Conservation (phyloP, 2,888 invertebrate species). For the Orthosia cruda region DNA sequence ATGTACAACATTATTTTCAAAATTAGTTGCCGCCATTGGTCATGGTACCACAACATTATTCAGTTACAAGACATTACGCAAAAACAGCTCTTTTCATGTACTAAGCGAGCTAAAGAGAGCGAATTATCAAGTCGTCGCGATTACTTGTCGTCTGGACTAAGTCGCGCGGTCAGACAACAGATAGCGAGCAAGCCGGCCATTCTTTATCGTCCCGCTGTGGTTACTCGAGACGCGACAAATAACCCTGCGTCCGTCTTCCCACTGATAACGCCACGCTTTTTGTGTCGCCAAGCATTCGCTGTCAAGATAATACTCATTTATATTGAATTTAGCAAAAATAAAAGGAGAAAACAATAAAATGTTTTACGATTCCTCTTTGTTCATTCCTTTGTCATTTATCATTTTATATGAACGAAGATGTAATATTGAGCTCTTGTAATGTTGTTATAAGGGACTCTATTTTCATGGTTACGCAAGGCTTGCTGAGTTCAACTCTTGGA, state of each 20-base stretch:
- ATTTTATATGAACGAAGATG: constrained; percentile 28
- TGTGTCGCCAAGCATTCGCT: constrained; percentile 50
- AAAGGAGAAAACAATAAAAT: constrained; percentile 46
- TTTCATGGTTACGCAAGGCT: background rate
- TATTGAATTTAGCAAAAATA: constrained; percentile 60
- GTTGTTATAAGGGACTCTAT: background rate
- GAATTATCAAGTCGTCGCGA: constrained; percentile 26
- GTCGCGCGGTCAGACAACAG: constrained; percentile 31
- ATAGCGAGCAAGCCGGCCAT: constrained; percentile 24
- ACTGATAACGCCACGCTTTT: constrained; percentile 65
- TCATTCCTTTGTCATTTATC: constrained; percentile 25
- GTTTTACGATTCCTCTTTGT: constrained; percentile 35
- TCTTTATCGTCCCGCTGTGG: constrained; percentile 44
- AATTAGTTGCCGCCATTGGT: background rate
- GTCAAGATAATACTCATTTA: constrained; percentile 62
- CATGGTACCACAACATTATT: too few relatives aligned
- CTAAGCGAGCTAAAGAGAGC: constrained; percentile 22
- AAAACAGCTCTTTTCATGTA: too few relatives aligned
- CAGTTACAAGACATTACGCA: background rate
- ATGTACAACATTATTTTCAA: background rate
- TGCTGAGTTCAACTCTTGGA: too few relatives aligned
- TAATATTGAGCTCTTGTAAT: too few relatives aligned
- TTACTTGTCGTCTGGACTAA: constrained; percentile 15
- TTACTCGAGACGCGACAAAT: constrained; percentile 55
- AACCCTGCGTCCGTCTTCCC: constrained; percentile 55